Evolutionary conservation across 2,888 invertebrate species (phyloP).

Genomic region (Diachrysia chrysitis): DNA sequence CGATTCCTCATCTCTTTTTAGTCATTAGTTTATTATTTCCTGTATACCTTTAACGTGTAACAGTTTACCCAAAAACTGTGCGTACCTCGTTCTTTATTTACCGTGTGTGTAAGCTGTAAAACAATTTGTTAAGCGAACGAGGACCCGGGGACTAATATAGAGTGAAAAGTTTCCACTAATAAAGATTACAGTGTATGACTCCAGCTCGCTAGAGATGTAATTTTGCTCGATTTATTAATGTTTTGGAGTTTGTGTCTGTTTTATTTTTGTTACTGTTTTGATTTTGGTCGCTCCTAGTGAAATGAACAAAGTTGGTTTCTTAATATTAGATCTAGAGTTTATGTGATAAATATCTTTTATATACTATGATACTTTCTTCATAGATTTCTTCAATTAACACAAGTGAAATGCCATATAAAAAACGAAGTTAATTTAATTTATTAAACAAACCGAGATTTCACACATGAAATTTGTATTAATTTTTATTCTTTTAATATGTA

Average conservation of each 20-base stretch:
- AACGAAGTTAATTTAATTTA: too few relatives aligned
- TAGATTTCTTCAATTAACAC: too few relatives aligned
- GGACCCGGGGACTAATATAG: conserved; percentile 68
- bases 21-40: too few relatives aligned
- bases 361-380: neutral
- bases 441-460: neutral
- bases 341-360: too few relatives aligned
- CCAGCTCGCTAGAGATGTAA: conserved; percentile 53
- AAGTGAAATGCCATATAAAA: too few relatives aligned
- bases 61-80: conserved; percentile 22
- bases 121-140: conserved; percentile 71
- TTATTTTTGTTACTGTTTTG: conserved; percentile 12
- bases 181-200: conserved; percentile 65
- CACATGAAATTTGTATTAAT: neutral
- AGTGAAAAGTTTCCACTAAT: conserved; percentile 73
- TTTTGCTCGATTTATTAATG: conserved; percentile 45
- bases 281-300: neutral
- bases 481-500: neutral
- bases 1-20: neutral
- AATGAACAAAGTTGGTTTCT: neutral
- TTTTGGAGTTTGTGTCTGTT: conserved; percentile 26
- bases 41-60: neutral
- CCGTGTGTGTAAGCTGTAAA: conserved; percentile 59
- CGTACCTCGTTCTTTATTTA: conserved; percentile 32
- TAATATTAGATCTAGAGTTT: neutral